phyloP scores from a whole-genome alignment of 2,113 vertebrate species.

The Rhea americana region DNA sequence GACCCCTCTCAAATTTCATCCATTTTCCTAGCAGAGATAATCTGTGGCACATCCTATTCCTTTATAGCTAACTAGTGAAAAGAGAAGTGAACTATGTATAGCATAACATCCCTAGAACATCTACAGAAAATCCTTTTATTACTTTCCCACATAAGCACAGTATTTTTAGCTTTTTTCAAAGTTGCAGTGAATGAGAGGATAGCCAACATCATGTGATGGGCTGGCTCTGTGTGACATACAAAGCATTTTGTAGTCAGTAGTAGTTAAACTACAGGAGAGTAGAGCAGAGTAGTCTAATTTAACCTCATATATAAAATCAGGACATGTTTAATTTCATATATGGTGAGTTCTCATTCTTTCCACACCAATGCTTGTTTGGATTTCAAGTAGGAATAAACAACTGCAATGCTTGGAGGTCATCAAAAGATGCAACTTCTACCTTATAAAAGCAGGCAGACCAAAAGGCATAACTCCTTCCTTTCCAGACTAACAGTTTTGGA shows the following conservation, averaged over 20 bases:
- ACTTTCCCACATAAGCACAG: not conserved
- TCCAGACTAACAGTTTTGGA: not conserved
- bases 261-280: not conserved
- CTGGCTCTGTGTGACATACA: not conserved
- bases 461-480: not conserved
- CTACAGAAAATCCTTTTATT: not conserved
- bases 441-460: not conserved
- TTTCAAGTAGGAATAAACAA: not conserved
- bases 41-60: not conserved
- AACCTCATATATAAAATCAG: not conserved
- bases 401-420: not conserved
- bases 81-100: not conserved
- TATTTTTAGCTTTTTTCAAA: constrained; percentile 10
- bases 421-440: not conserved
- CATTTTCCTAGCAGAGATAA: not conserved
- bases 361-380: not conserved
- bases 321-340: not conserved
- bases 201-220: not conserved
- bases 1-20: not conserved
- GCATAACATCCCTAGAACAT: not conserved
- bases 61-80: not conserved
- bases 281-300: not conserved
- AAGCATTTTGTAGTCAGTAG: not conserved
- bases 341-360: not conserved
- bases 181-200: not conserved